Base-by-base conservation (phyloP, 2,888 invertebrate genomes). In the Fragum sueziense region DNA sequence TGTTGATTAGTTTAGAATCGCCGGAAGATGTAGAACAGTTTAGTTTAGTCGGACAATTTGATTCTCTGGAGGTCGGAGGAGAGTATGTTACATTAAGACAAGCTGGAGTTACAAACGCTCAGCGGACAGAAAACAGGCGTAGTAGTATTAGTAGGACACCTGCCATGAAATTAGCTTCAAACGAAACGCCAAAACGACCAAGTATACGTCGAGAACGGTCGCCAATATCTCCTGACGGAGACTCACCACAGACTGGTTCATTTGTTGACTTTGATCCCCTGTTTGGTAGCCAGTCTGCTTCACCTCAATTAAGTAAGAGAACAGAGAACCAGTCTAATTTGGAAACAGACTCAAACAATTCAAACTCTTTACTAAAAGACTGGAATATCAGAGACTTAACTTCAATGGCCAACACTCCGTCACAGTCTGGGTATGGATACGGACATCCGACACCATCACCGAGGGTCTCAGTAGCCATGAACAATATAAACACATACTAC, bases 371-470 rank as follows among this genome's bases (percentile, higher is more conserved):
- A 52, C 74, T 84, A 41, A 86, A 87, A 41, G 86, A 85, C 67
- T 88, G 87, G 87, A 76, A 84, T 34, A 73, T 88, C n/a, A 80
- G 73, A n/a, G 81, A 84, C 2, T 70, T 88, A 61, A 65, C 84
- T 3, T 67, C 71, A 25, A 70, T 81, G n/a, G 17, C 41, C 9
- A 68, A 74, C 52, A 59, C 72, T 51, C 41, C 68, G 6, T 27
- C 76, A 59, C 79, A 61, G 11, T 62, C 68, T 62, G 54, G 37
- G 7, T 76, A 54, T 52, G 11, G 31, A 20, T 71, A 74, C 25
- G 67, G 70, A 22, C 54, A 54, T 31, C 52, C 77, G 27, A 51
- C 67, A n/a, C 76, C 71, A 7, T 41, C 80, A 29, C 54, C 80
- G 9, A 51, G 74, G 41, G 68, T 74, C 11, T 37, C 74, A 11